Percentiles rank a stretch among this genome's conserved stretches.
These are phyloP conservation scores for Apeira syringaria DNA, from an alignment of 2,888 invertebrate genomes.

Conservation along the genomic window DNA sequence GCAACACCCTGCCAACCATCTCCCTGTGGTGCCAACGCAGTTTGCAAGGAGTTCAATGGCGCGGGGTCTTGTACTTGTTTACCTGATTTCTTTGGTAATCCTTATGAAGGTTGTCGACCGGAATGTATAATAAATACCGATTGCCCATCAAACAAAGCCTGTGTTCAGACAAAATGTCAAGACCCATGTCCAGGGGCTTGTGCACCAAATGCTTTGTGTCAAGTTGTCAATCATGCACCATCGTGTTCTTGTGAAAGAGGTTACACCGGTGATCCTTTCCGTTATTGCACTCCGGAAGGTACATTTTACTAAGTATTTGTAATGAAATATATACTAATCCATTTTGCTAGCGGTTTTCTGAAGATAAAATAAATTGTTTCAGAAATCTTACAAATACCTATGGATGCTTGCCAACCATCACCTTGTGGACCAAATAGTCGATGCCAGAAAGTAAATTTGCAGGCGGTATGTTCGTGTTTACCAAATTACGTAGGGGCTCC, in stretches of 20 bases:
- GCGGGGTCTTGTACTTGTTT: conserved; percentile 88
- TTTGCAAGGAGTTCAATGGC: conserved; percentile 84
- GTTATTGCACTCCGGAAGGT: conserved; percentile 84
- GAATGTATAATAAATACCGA: conserved; percentile 89
- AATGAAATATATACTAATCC: background rate
- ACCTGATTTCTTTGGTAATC: conserved; percentile 88
- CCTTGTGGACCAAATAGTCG: conserved; percentile 91
- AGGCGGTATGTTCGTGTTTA: conserved; percentile 90
- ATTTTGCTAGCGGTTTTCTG: no score
- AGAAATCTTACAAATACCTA: conserved; percentile 52
- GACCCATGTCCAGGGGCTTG: conserved; percentile 92
- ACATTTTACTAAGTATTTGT: conserved; percentile 50
- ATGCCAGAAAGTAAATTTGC: conserved; percentile 88
- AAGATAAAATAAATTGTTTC: conserved; percentile 25
- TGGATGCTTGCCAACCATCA: conserved; percentile 86
- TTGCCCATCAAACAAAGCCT: conserved; percentile 87
- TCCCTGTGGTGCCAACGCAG: conserved; percentile 86
- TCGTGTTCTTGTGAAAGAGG: conserved; percentile 87
- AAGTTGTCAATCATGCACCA: conserved; percentile 88
- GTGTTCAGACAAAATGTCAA: conserved; percentile 87
- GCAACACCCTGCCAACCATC: conserved; percentile 84
- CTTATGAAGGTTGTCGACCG: conserved; percentile 89
- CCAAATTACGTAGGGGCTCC: conserved; percentile 88
- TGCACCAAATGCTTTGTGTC: conserved; percentile 89
- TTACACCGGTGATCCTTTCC: conserved; percentile 90